These are phyloP conservation scores for Platorchestia sp. DNA, from an alignment of 1,140 invertebrate genomes.

Conservation along the genomic window DNA sequence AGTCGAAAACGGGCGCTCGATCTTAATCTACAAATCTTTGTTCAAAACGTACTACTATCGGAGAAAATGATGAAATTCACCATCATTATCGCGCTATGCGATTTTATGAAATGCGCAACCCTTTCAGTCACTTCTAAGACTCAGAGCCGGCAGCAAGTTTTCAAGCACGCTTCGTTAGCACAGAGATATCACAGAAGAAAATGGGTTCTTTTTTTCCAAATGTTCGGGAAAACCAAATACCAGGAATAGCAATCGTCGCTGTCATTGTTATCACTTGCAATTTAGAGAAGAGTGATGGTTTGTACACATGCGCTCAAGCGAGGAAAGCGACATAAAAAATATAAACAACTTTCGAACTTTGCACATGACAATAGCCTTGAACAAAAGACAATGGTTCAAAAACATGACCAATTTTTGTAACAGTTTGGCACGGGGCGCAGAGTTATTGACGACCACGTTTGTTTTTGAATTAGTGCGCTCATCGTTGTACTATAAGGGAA, in stretches of 20 bases:
- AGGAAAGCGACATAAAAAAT: neutral
- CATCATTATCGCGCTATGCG: neutral
- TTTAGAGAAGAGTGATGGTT: neutral
- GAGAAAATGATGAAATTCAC: neutral
- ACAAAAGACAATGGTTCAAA: neutral
- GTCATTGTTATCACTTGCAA: neutral
- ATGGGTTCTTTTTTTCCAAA: neutral
- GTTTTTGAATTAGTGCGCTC: neutral
- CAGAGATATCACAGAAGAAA: neutral
- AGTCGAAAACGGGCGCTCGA: neutral
- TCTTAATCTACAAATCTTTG: neutral
- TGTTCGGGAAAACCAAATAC: neutral
- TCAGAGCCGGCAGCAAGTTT: neutral
- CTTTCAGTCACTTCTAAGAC: neutral
- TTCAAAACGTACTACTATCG: neutral
- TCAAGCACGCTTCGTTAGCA: neutral
- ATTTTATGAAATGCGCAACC: neutral
- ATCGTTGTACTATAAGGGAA: neutral
- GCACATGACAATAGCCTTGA: neutral
- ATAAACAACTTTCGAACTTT: neutral
- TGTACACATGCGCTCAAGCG: neutral
- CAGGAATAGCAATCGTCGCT: neutral
- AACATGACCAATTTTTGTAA: neutral
- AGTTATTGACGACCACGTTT: neutral
- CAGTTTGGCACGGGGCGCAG: neutral